Evolutionary conservation across 2,797 vertebrate species (phyloP), one percentile per base, ranked within the genome.

Genomic region (Lacerta agilis): DNA sequence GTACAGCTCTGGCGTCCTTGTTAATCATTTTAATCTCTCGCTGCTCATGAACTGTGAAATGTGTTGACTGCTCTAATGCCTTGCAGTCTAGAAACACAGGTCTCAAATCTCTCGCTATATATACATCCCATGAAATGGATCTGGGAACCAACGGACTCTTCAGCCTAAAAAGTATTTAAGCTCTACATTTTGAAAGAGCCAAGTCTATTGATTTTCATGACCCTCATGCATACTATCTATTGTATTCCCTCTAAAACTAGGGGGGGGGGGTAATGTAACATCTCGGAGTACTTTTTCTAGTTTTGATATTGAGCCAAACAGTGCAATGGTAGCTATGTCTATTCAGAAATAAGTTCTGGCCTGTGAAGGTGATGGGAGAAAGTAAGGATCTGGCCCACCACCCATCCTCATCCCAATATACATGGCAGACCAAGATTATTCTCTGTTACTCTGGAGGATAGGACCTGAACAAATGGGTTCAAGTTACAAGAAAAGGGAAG

Each of bases 1-100:
- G 9, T 95, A 76, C 92, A 88, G 89, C 91, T 86, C 88, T 15
- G 0, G 5, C 20, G 87, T 94, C 93, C 94, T 94, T 95, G 92
- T 87, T 96, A 89, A 92, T 95, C 93, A 91, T 11, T 82, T 33
- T 91, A 75, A 93, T 92, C 4, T 75, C 88, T 93, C 79, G 45
- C 75, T 49, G 83, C 81, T 94, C 89, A 1, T 25, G 13, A 87
- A 71, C 91, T 86, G 83, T 90, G 83, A 77, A 93, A 87, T 86
- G n/a, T 81, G 86, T 79, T 3, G 9, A 88, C 91, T 5, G 0
- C 86, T 92, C 45, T 83, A 86, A 13, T 38, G 1, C 1, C 80
- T 92, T 0, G 0, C 33, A 71, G 4, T 88, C 61, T 8, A 41
- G 76, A 80, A 88, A 8, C 82, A 58, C n/a, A 25, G 38, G 45